These are phyloP conservation scores for Etia nguti DNA, from an alignment of 2,113 vertebrate species.

Conservation along the genomic window DNA sequence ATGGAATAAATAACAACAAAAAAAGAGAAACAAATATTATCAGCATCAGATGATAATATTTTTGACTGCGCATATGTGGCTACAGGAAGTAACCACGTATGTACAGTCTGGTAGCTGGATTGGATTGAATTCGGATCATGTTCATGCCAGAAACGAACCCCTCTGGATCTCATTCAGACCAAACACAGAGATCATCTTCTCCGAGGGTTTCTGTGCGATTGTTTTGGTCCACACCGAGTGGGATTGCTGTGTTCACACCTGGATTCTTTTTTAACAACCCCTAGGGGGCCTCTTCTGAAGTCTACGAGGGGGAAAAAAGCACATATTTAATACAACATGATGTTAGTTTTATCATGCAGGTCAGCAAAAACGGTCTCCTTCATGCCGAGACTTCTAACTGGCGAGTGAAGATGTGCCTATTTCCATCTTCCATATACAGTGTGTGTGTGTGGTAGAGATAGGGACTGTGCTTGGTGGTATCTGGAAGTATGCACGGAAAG, in stretches of 20 bases:
- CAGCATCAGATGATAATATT: neutral
- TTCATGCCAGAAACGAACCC: neutral
- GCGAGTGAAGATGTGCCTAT: neutral
- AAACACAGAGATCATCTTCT: fast-evolving
- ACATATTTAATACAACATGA: neutral
- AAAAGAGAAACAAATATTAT: neutral
- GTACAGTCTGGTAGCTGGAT: neutral
- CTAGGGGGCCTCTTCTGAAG: neutral
- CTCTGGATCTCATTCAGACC: neutral
- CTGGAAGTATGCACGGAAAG: neutral
- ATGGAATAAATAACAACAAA: fast-evolving
- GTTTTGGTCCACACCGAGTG: neutral
- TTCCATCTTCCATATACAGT: neutral
- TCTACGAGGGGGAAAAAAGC: fast-evolving
- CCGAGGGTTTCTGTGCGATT: fast-evolving
- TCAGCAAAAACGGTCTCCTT: neutral
- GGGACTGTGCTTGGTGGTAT: neutral
- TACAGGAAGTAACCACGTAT: no score
- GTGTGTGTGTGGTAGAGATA: neutral
- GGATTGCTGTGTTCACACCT: neutral
- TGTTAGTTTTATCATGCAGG: neutral
- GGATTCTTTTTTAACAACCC: neutral
- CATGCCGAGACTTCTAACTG: neutral
- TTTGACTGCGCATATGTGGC: no score
- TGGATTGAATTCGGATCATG: neutral